A percentile compares a stretch with the other conserved stretches of the same genome.
Evolutionary conservation across 2,113 vertebrate species (phyloP).

Genomic region (Boleophthalmus pectinirostris): DNA sequence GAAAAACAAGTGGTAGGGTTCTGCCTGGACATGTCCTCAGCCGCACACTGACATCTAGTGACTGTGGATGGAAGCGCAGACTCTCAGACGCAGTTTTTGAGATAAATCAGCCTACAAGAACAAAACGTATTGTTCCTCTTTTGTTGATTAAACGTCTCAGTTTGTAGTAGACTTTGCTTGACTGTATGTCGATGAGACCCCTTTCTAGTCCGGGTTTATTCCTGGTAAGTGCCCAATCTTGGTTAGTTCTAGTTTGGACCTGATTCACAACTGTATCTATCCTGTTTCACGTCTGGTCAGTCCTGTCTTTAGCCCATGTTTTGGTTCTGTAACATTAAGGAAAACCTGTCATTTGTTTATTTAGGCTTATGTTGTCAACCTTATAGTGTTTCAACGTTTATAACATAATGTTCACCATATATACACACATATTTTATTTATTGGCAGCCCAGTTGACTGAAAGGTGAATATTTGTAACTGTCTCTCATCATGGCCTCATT

Average conservation of each 20-base stretch:
- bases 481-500: neutral
- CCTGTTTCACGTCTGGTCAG: neutral
- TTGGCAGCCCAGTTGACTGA: neutral
- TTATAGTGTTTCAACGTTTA: neutral
- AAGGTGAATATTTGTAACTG: conserved; percentile 7
- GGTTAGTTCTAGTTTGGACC: neutral
- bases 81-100: neutral
- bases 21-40: conserved; percentile 21
- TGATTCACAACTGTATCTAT: neutral
- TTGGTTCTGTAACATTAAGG: neutral
- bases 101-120: no score
- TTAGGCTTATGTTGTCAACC: no score
- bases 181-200: no score
- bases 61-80: conserved; percentile 15
- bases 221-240: no score
- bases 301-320: neutral
- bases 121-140: no score
- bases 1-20: conserved; percentile 6
- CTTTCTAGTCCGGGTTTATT: no score
- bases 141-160: no score
- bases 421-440: neutral
- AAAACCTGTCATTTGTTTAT: no score
- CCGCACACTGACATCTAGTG: conserved; percentile 68
- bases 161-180: no score
- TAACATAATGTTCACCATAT: neutral